Conservation (phyloP, 2,113 vertebrate genomes). For the Illadopsis cleaveri region DNA sequence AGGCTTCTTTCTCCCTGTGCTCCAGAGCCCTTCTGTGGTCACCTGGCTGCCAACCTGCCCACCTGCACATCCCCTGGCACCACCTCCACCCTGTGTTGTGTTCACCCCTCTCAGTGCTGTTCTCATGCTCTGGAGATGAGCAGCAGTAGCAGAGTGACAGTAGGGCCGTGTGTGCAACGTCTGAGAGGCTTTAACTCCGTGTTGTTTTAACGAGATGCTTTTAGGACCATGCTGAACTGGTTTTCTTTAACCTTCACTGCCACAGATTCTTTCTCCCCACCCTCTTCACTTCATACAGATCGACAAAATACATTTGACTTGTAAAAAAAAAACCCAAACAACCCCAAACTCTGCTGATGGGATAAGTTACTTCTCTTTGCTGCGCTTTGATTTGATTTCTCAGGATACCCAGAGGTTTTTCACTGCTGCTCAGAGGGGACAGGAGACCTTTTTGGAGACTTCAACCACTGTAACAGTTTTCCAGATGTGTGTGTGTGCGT, state of each 20-base stretch:
- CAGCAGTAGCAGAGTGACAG: background rate
- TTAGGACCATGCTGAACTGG: background rate
- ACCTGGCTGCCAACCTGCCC: background rate
- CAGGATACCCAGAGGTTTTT: constrained; percentile 62
- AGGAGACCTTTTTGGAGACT: constrained; percentile 47
- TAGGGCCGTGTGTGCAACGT: background rate
- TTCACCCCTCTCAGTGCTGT: background rate
- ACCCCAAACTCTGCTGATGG: background rate
- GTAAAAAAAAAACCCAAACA: background rate
- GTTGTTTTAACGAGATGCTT: background rate
- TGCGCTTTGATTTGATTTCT: constrained; percentile 37
- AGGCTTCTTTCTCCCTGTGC: background rate
- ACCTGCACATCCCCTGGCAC: background rate
- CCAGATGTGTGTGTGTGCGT: background rate
- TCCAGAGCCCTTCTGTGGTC: background rate
- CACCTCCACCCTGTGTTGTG: background rate
- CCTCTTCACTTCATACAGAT: background rate
- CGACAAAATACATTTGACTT: background rate
- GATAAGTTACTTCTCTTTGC: background rate
- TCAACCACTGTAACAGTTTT: constrained; percentile 38
- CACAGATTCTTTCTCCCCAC: background rate
- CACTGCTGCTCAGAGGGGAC: constrained; percentile 60
- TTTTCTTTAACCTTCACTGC: background rate
- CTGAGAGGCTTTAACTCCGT: background rate
- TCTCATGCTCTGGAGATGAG: background rate